These are phyloP conservation scores for Steinernema carpocapsae DNA, from an alignment of 2,888 invertebrate species.

Conservation along the genomic window DNA sequence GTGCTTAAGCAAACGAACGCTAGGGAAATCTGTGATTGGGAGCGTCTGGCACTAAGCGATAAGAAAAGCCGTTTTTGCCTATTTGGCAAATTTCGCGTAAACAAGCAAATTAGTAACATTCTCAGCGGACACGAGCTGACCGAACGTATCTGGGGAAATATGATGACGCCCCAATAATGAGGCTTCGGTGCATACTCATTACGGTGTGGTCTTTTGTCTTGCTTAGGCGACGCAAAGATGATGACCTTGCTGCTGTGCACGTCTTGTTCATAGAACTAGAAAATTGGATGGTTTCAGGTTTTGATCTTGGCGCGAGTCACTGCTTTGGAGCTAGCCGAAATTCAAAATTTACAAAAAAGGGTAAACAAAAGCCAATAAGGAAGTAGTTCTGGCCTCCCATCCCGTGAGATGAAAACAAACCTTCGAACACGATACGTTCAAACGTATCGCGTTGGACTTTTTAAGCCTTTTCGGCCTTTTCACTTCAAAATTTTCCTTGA, in stretches of 20 bases:
- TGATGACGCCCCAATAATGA: no score
- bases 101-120: constrained; percentile 26
- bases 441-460: no score
- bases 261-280: neutral
- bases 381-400: neutral
- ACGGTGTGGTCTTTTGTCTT: constrained; percentile 13
- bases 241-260: constrained; percentile 21
- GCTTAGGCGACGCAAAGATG: neutral
- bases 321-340: neutral
- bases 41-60: no score
- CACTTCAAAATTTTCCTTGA: no score
- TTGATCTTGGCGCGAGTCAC: neutral
- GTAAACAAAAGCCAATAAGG: constrained; percentile 17
- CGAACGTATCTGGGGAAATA: no score
- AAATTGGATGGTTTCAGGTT: neutral
- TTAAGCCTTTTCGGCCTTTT: no score
- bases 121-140: neutral
- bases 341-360: no score
- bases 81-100: neutral
- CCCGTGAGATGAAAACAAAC: neutral
- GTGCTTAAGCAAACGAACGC: no score
- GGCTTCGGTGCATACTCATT: neutral
- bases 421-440: no score
- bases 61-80: no score
- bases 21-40: no score